Base-by-base conservation (phyloP, 2,113 vertebrate species). In the Plecturocebus donacophilus region DNA sequence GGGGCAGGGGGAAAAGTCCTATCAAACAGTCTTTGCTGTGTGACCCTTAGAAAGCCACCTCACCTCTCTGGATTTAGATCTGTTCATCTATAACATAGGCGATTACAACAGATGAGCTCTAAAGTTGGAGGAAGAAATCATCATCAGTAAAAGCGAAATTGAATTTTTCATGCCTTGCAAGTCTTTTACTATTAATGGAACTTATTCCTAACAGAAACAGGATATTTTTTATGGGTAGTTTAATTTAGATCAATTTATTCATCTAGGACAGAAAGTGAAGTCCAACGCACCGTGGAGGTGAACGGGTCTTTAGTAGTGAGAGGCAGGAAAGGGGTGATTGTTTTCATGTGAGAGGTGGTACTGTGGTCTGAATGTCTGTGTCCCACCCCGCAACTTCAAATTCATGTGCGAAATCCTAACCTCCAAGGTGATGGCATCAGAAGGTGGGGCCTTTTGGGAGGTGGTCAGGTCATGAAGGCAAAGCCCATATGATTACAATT, bases 131-230 rank as follows among this genome's bases (percentile, higher is more conserved):
- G 85, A 87, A 89, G 47, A 95, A 91, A 88, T 49, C 47, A 94
- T 23, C 76, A 82, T 54, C 76, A 35, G 70, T 73, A 45, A 70
- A 97, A 95, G 25, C 30, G 45, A 87, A 96, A 80, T 42, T 56
- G 14, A 82, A 77, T 94, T 92, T 96, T 95, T 82, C 54, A 87
- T 88, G 88, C 32, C 76, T 96, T 68, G 25, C 16, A 89, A 86
- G 35, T 71, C 49, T 91, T 97, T 86, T 95, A 96, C 87, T 94
- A 95, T 87, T 85, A 75, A 87, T 66, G 16, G 70, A 90, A 95
- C 11, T 76, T 89, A 91, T 54, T 95, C 85, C 81, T 92, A 88
- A 81, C 30, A 94, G 87, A 96, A 94, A 70, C 20, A 40, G 56
- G 21, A 6, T 91, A 9, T 61, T 25, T 52, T 81, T 88, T 68